Evolutionary conservation across 1,140 invertebrate genomes (phyloP).

Genomic region (Drosophila repletoides): DNA sequence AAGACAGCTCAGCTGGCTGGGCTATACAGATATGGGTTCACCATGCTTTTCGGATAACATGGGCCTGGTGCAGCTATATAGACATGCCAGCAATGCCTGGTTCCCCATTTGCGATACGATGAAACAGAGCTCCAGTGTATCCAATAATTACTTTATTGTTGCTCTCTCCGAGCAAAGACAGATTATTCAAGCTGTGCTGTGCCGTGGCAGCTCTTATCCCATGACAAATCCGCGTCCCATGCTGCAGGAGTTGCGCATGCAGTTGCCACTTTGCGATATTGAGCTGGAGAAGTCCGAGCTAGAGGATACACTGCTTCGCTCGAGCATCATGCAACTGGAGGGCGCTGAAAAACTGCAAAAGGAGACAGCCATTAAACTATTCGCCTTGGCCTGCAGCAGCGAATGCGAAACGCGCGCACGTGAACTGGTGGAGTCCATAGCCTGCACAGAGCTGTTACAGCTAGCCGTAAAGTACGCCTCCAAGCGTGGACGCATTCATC

Average conservation of each 20-base stretch:
- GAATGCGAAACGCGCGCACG: slow-evolving; percentile 93
- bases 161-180: slow-evolving; percentile 89
- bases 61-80: slow-evolving; percentile 87
- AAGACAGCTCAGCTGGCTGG: slow-evolving; percentile 90
- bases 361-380: slow-evolving; percentile 93
- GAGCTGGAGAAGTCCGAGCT: slow-evolving; percentile 91
- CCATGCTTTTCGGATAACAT: slow-evolving; percentile 87
- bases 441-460: slow-evolving; percentile 89
- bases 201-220: slow-evolving; percentile 94
- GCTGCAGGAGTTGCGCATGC: slow-evolving; percentile 87
- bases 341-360: slow-evolving; percentile 86
- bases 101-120: slow-evolving; percentile 89
- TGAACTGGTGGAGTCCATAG: slow-evolving; percentile 93
- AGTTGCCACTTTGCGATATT: slow-evolving; percentile 92
- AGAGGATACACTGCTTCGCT: slow-evolving; percentile 89
- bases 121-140: slow-evolving; percentile 86
- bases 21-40: slow-evolving; percentile 91
- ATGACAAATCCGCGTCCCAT: slow-evolving; percentile 92
- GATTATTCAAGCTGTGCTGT: slow-evolving; percentile 91
- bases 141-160: slow-evolving; percentile 92
- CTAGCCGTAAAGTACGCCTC: slow-evolving; percentile 94
- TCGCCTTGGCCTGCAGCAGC: slow-evolving; percentile 90
- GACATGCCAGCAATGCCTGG: slow-evolving; percentile 87
- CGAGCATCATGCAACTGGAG: slow-evolving; percentile 85
- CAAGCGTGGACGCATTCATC: slow-evolving; percentile 87